Evolutionary conservation across 1,140 invertebrate species (phyloP), one percentile per base, ranked within the genome.

Genomic region (Microplitis demolitor): DNA sequence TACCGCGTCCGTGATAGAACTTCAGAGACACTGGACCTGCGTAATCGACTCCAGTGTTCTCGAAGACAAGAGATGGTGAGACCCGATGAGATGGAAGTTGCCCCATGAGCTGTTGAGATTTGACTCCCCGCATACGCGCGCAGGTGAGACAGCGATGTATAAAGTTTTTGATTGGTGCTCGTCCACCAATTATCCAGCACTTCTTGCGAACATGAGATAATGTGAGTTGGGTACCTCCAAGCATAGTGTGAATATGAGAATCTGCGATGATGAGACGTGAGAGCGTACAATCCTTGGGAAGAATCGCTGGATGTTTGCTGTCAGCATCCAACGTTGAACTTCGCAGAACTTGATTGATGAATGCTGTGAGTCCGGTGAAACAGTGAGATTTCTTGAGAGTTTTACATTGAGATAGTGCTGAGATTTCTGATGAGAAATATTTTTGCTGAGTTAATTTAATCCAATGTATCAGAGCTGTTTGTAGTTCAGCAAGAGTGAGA

Each of bases 31-130:
- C 11, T 8, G 4, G 82, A 31, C 68, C 80, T 82, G 60, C 24
- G 58, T 77, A 81, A 70, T 81, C 77, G 13, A 78, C 61, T 13
- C 76, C 79, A 14, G 53, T 37, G 13, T 68, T 51, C 11, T 62
- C 34, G 34, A 80, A 80, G n/a, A 75, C 74, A 3, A 74, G 66
- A 37, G 2, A 33, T 13, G 67, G 71, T 14, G 34, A 50, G 3
- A 77, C 69, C 5, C 77, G 51, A 9, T 33, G 13, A 4, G 56
- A 3, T 5, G 80, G 79, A 8, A 83, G 66, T 16, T 84, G 50
- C 1, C 76, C 82, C 83, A 85, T 85, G 3, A 81, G 14, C 45
- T 80, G 79, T 13, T 78, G 73, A n/a, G 72, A 31, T 14, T 2
- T 6, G 13, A 24, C 16, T 14, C 9, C 58, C 4, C 69, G 45